Conservation (phyloP, 2,797 vertebrate species). For the Decapterus maruadsi region DNA sequence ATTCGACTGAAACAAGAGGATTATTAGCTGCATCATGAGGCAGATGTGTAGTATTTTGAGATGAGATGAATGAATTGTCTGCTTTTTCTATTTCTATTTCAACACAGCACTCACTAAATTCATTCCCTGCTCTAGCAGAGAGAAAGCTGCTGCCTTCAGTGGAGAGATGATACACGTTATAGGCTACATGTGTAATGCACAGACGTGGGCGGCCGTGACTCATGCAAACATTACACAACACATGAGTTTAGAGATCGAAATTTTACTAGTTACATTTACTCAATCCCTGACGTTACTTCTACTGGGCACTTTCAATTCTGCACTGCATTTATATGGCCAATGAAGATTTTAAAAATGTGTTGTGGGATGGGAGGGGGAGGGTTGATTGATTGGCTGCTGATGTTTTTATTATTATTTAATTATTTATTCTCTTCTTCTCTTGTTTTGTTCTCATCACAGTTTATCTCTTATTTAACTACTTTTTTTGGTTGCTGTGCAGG, state of each 20-base stretch:
- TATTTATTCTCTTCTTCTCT: no score
- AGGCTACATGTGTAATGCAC: constrained; percentile 44
- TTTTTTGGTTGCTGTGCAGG: no score
- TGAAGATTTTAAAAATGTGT: no score
- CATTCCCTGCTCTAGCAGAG: background rate
- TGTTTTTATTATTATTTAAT: no score
- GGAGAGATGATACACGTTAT: constrained; percentile 17
- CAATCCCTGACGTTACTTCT: background rate
- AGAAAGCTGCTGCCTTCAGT: constrained; percentile 12
- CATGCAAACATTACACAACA: constrained; percentile 12
- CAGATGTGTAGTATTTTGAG: background rate
- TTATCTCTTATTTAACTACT: no score
- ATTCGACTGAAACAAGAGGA: constrained; percentile 22
- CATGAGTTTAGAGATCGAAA: background rate
- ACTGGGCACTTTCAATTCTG: background rate
- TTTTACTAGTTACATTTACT: background rate
- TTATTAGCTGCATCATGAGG: constrained; percentile 21
- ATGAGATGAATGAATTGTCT: background rate
- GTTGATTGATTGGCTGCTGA: no score
- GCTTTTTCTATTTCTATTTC: background rate
- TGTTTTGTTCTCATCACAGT: no score
- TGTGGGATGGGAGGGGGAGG: no score
- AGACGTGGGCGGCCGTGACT: constrained; percentile 25
- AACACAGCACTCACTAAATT: background rate
- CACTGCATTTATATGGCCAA: background rate